Conservation (phyloP, 2,888 invertebrate genomes). For the Meiosimyza platycephala region DNA sequence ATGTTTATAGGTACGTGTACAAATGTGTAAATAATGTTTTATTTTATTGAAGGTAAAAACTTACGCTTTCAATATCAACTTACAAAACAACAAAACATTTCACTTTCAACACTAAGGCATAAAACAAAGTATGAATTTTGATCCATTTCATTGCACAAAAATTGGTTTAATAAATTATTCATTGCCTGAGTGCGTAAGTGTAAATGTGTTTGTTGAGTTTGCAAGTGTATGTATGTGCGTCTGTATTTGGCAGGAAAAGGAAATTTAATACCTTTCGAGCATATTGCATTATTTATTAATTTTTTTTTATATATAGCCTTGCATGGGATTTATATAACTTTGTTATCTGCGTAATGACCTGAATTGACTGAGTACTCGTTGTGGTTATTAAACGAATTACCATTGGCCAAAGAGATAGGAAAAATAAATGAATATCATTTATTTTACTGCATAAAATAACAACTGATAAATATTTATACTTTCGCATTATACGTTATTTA, state of each 20-base stretch:
- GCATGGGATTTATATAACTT: no score
- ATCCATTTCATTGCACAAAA: constrained; percentile 19
- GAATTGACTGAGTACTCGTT: no score
- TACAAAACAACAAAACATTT: no score
- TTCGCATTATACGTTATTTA: no score
- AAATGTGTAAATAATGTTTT: background rate
- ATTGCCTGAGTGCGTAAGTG: background rate
- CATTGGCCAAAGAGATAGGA: no score
- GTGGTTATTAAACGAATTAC: no score
- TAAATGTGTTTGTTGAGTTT: no score
- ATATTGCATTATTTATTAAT: constrained; percentile 20
- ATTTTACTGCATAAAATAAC: no score
- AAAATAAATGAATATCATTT: no score
- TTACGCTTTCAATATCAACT: background rate
- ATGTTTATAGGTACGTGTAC: background rate
- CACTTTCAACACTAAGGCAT: no score
- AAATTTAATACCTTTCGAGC: constrained; percentile 7
- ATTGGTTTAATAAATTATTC: constrained; percentile 12
- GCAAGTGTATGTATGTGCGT: background rate
- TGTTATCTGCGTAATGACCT: no score
- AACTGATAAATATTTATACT: no score
- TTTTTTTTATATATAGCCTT: background rate
- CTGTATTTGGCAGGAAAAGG: constrained; percentile 1
- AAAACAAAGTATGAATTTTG: constrained; percentile 2
- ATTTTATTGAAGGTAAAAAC: constrained; percentile 14